A percentile compares a stretch with the other conserved stretches of the same genome.
These are phyloP conservation scores for rat (Rattus norvegicus) DNA, from an alignment of 2,113 vertebrate genomes.

Conservation along the genomic window DNA sequence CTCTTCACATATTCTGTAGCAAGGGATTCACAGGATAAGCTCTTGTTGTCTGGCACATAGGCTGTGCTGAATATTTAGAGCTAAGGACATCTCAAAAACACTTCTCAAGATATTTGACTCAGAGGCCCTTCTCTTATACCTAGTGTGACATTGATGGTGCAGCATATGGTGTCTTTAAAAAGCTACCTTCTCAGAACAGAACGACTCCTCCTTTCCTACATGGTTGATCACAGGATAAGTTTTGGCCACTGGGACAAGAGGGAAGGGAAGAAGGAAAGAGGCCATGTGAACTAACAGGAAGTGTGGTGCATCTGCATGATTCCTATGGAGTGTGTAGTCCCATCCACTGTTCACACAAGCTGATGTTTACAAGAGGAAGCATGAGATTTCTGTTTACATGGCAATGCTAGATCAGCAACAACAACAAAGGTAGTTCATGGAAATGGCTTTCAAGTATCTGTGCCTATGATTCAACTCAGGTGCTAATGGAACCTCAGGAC, in stretches of 20 bases:
- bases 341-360: no score
- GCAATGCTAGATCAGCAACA: not conserved
- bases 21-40: accelerated
- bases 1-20: accelerated
- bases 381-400: no score
- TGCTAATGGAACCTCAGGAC: accelerated
- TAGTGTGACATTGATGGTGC: not conserved
- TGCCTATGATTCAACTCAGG: not conserved
- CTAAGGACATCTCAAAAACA: accelerated
- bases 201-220: not conserved
- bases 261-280: not conserved
- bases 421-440: not conserved
- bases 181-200: not conserved
- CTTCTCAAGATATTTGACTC: not conserved
- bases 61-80: not conserved
- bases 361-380: not conserved
- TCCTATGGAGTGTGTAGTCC: no score
- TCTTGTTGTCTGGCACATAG: no score
- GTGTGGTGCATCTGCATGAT: accelerated
- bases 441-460: not conserved
- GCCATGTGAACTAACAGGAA: accelerated
- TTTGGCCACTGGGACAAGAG: not conserved
- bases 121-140: not conserved
- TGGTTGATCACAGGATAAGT: no score
- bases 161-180: not conserved